A percentile compares a stretch with the other conserved stretches of the same genome.
Conservation (phyloP, 2,113 vertebrate genomes). For the Gasterosteus aculeatus region DNA sequence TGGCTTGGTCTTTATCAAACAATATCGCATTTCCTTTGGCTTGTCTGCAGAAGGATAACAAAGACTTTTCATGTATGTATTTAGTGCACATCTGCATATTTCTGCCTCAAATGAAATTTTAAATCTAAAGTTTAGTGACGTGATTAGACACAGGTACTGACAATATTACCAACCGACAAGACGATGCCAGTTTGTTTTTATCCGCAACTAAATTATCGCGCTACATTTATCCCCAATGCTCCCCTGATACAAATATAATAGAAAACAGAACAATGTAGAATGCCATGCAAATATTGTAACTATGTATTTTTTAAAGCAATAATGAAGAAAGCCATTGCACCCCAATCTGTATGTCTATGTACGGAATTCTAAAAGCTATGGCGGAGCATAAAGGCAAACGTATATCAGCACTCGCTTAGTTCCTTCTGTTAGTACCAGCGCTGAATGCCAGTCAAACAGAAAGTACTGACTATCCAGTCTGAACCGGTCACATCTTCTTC, state of each 20-base stretch:
- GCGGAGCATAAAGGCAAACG: background rate
- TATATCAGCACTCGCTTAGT: background rate
- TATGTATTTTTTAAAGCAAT: background rate
- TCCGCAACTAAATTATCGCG: background rate
- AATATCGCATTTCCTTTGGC: background rate
- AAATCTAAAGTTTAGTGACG: background rate
- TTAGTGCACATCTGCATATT: background rate
- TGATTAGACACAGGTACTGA: background rate
- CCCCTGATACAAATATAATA: background rate
- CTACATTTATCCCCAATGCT: background rate
- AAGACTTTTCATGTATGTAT: background rate
- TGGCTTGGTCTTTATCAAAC: slow-evolving; percentile 16
- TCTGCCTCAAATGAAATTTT: background rate
- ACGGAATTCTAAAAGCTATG: background rate
- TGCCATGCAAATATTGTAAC: background rate
- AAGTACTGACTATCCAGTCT: slow-evolving; percentile 38
- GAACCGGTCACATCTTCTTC: slow-evolving; percentile 20
- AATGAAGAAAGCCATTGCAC: background rate
- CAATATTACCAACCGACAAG: too few relatives aligned
- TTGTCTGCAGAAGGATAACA: background rate
- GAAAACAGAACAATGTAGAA: background rate
- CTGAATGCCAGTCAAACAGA: too few relatives aligned
- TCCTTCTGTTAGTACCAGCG: background rate
- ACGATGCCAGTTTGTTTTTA: background rate
- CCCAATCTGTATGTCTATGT: background rate